Conservation (phyloP, 1,140 invertebrate genomes). For the Nephila pilipes region DNA sequence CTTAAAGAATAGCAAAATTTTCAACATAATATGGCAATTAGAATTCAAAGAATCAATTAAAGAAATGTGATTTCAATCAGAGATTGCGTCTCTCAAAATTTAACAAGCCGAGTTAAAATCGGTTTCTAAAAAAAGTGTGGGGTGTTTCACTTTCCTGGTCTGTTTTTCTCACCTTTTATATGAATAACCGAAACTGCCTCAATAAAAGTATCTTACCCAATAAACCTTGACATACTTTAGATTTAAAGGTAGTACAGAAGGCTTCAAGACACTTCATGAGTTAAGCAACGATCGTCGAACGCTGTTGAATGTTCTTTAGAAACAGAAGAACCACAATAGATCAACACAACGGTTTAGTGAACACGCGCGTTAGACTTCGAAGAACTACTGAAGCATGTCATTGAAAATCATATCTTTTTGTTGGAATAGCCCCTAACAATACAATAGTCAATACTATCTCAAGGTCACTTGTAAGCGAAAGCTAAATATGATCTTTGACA, state of each 20-base stretch:
- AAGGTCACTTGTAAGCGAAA: constrained; percentile 6
- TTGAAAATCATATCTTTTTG: constrained; percentile 56
- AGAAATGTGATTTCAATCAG: too few species aligned
- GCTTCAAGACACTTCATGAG: not conserved
- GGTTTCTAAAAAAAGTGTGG: not conserved
- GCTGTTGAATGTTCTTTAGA: too few species aligned
- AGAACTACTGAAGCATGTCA: constrained; percentile 54
- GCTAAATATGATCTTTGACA: not conserved
- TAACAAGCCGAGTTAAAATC: too few species aligned
- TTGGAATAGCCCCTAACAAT: not conserved
- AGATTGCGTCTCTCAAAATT: too few species aligned
- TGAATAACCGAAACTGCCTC: not conserved
- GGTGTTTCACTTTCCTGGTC: not conserved
- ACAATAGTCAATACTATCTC: constrained; percentile 9
- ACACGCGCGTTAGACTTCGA: constrained; percentile 9
- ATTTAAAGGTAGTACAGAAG: not conserved
- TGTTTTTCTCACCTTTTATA: not conserved
- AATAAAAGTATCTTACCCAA: not conserved
- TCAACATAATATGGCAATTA: too few species aligned
- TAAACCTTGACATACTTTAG: constrained; percentile 49
- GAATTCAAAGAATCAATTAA: too few species aligned
- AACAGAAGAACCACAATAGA: not conserved
- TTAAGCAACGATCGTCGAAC: constrained; percentile 16
- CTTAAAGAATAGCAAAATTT: too few species aligned
- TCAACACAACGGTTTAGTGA: constrained; percentile 6